These are phyloP conservation scores for Bactericera cockerelli DNA, from an alignment of 1,140 invertebrate species.

Conservation along the genomic window DNA sequence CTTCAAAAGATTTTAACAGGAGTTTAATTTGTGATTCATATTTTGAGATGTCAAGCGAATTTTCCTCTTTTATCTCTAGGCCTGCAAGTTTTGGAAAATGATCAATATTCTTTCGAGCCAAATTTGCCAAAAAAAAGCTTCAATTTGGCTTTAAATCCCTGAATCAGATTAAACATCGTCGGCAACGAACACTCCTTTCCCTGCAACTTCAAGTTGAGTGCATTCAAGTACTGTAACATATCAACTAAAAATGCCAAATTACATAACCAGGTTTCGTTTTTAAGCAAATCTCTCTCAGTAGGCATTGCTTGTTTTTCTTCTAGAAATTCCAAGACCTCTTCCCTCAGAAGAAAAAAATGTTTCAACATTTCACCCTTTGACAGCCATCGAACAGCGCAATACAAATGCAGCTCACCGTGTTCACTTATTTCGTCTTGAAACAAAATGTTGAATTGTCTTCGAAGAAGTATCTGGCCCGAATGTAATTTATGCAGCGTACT, in stretches of 20 bases:
- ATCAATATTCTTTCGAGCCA: constrained; percentile 7
- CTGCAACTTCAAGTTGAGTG: constrained; percentile 10
- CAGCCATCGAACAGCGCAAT: constrained; percentile 11
- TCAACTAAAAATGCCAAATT: too few species aligned
- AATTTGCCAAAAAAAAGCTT: constrained; percentile 9
- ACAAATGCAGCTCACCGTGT: constrained; percentile 11
- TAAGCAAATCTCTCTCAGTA: constrained; percentile 6
- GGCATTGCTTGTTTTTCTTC: constrained; percentile 5
- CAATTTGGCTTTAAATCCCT: constrained; percentile 8
- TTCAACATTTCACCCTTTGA: not conserved
- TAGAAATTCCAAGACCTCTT: constrained; percentile 8
- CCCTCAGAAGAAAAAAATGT: constrained; percentile 10
- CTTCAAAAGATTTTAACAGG: constrained; percentile 11
- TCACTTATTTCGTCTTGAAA: constrained; percentile 11
- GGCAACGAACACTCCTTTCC: constrained; percentile 11
- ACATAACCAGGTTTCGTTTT: too few species aligned
- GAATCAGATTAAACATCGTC: not conserved
- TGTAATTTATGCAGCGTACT: constrained; percentile 11
- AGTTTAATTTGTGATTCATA: not conserved
- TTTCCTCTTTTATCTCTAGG: not conserved
- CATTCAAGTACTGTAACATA: not conserved
- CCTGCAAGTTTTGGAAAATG: constrained; percentile 9
- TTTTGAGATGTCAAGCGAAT: constrained; percentile 12
- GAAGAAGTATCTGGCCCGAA: not conserved
- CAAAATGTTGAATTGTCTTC: constrained; percentile 9